phyloP scores from a whole-genome alignment of 2,113 vertebrate species.

The Echinops telfairi region DNA sequence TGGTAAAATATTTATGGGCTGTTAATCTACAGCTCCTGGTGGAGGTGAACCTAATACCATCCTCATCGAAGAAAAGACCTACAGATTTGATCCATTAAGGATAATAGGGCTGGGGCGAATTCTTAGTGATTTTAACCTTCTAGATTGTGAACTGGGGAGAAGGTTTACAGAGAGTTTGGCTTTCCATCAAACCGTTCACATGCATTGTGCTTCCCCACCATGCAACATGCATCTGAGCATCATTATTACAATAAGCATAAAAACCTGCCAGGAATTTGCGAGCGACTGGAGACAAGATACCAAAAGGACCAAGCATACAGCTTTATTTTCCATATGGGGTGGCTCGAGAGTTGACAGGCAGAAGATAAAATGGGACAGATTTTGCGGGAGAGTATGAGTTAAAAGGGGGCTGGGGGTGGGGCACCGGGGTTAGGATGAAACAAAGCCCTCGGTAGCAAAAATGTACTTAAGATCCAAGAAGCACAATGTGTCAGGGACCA shows the following conservation, averaged over 20 bases:
- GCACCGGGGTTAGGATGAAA: not conserved
- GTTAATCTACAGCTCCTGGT: too few species aligned
- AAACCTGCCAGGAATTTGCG: not conserved
- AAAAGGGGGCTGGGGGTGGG: not conserved
- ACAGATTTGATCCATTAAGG: too few species aligned
- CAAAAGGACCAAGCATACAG: not conserved
- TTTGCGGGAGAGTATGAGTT: not conserved
- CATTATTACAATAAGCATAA: not conserved
- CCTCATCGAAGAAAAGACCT: too few species aligned
- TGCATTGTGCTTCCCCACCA: too few species aligned
- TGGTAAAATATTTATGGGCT: too few species aligned
- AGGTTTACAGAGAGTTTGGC: too few species aligned
- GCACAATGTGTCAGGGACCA: not conserved
- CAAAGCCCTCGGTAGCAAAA: not conserved
- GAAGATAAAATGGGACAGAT: not conserved
- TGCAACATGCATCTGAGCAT: too few species aligned
- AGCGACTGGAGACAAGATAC: not conserved
- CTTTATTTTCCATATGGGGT: not conserved
- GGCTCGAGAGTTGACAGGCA: not conserved
- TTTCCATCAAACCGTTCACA: too few species aligned
- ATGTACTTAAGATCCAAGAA: not conserved
- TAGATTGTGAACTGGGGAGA: too few species aligned
- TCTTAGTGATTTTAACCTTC: too few species aligned
- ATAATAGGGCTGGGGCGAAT: too few species aligned
- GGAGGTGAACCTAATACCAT: too few species aligned